Percentiles rank a stretch among this genome's conserved stretches.
Conservation (phyloP, 1,140 invertebrate genomes). For the Thalassaphorura encarpata region DNA sequence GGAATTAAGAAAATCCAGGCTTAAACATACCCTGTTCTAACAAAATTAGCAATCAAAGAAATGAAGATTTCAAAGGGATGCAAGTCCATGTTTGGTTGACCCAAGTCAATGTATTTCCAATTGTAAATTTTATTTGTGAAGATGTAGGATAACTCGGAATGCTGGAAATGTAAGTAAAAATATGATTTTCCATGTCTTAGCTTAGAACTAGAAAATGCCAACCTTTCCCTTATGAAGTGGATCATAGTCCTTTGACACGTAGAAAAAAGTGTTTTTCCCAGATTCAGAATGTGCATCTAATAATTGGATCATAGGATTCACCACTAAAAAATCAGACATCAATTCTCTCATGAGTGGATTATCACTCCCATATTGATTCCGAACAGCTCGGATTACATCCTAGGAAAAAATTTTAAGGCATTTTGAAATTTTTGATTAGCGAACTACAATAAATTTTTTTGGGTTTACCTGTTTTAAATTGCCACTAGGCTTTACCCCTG, state of each 20-base stretch:
- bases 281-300: constrained; percentile 27
- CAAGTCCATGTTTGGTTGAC: constrained; percentile 5
- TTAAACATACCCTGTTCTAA: constrained; percentile 22
- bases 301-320: constrained; percentile 22
- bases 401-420: not conserved
- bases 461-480: constrained; percentile 14
- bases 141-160: constrained; percentile 29
- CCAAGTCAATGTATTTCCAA: constrained; percentile 21
- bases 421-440: too few relatives aligned
- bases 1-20: not conserved
- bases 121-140: constrained; percentile 26
- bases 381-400: constrained; percentile 21
- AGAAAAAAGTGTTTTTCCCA: constrained; percentile 30
- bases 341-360: constrained; percentile 23
- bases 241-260: constrained; percentile 29
- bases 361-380: constrained; percentile 22
- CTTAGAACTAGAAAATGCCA: constrained; percentile 2
- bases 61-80: constrained; percentile 27
- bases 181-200: not conserved
- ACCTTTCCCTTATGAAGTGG: constrained; percentile 24
- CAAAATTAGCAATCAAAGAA: constrained; percentile 25
- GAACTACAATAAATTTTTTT: not conserved
- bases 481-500: constrained; percentile 20
- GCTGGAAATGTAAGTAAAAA: constrained; percentile 14
- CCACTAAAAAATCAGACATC: constrained; percentile 26